Evolutionary conservation across 1,140 invertebrate species (phyloP), one percentile per base, ranked within the genome.

Genomic region (Glossosoma conforme): DNA sequence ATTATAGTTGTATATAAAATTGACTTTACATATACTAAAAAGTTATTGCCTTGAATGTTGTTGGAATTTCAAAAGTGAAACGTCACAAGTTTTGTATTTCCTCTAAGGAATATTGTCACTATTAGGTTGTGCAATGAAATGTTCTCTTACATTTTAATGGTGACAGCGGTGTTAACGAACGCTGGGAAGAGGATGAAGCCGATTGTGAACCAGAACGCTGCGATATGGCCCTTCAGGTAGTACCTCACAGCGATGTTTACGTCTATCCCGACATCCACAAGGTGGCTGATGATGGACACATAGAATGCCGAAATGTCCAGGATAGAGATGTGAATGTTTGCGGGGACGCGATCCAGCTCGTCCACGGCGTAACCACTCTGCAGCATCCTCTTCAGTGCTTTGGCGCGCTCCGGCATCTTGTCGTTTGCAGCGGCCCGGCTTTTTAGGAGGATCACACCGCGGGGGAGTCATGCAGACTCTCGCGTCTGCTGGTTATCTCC

Each of bases 231-330:
- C 21, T 69, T 68, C 47, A 70, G 41, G 44, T 65, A 77, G 61
- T 79, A 79, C 51, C 77, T 64, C 40, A 81, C 77, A 21, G 81
- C 80, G 14, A 83, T 65, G 64, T 83, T 82, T 18, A 81, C 75
- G 66, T 83, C 81, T n/a, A 82, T 65, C 13, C 72, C 76, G 3
- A 83, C 64, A 67, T 84, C 82, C 13, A 81, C 65, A n/a, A 82
- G 68, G 63, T 84, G 80, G 40, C 77, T 79, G 30, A 76, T 62
- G 33, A 82, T 81, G 2, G 79, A 79, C 3, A 80, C 68, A 30
- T 71, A 59, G 49, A 70, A 72, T 64, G 70, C 67, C 19, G 70
- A 21, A 22, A 74, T 62, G 52, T 74, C 71, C 15, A 72, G 58
- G 41, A 66, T 61, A 1, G 49, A 63, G 48, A 74, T 62, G 5